Percentiles rank a stretch among this genome's conserved stretches.
phyloP scores from a whole-genome alignment of 2,113 vertebrate species.

The Chascanopsetta lugubris region DNA sequence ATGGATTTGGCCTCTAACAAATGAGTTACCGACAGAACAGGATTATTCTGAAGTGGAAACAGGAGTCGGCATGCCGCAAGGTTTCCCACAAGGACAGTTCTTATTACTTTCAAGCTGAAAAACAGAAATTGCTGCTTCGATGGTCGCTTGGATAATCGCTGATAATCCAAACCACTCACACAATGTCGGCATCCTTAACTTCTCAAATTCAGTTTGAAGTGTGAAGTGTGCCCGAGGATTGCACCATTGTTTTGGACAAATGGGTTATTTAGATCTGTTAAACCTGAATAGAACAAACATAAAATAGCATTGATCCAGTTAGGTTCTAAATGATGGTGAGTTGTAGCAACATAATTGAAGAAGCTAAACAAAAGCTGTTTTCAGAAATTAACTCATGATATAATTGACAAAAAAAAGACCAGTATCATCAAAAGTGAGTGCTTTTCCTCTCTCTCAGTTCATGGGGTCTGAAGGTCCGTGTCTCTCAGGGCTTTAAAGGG shows the following conservation, averaged over 20 bases:
- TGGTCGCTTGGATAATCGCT: no score
- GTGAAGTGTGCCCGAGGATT: slow-evolving; percentile 5
- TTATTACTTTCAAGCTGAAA: slow-evolving; percentile 39
- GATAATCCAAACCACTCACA: slow-evolving; percentile 29
- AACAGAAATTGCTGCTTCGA: slow-evolving; percentile 7
- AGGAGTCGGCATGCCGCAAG: slow-evolving; percentile 27
- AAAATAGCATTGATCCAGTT: slow-evolving; percentile 44
- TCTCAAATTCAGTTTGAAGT: slow-evolving; percentile 28
- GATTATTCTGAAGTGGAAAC: slow-evolving; percentile 53
- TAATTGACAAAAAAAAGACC: no score
- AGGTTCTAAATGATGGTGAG: slow-evolving; percentile 15
- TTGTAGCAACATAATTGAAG: slow-evolving; percentile 1
- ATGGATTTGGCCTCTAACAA: slow-evolving; percentile 46
- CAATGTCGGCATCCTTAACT: slow-evolving; percentile 8
- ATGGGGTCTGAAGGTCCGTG: no score
- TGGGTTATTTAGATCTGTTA: slow-evolving; percentile 28
- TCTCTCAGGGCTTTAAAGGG: no score
- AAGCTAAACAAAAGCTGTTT: slow-evolving; percentile 2
- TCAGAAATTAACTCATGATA: slow-evolving; percentile 12
- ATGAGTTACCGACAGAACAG: slow-evolving; percentile 60
- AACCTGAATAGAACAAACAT: slow-evolving; percentile 14
- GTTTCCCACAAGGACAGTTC: slow-evolving; percentile 45
- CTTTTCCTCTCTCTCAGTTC: no score
- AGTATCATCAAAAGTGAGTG: no score
- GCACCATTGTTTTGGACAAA: slow-evolving; percentile 45